Evolutionary conservation across 2,797 vertebrate species (phyloP), one percentile per base, ranked within the genome.

Genomic region (Scolopax rusticola): DNA sequence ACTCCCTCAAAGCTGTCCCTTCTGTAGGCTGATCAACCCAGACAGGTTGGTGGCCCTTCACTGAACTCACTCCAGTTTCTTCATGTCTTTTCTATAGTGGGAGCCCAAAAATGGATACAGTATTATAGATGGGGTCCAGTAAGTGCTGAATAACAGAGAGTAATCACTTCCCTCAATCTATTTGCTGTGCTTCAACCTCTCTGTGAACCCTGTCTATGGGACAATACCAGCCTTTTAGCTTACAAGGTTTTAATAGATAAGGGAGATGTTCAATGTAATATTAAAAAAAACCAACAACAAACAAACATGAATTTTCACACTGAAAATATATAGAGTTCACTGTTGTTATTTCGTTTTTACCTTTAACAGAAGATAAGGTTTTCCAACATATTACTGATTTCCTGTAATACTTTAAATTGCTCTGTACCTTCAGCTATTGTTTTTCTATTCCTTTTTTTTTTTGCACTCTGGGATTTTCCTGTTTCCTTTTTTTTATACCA

Each of bases 1-100:
- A n/a, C 1, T 1, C 4, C 1, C 5, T 30, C 30, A 59, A 40
- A 70, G 11, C 7, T 25, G 28, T 24, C 21, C 9, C 25, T 75
- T 38, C 63, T 78, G 28, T 45, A 80, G 27, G 18, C 15, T 16
- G 1, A 27, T 6, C 13, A 33, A 60, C 19, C 25, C 19, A n/a
- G 41, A 2, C 17, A 27, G 19, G 15, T 23, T 13, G 2, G 15
- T 30, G 20, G 10, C 15, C 12, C 18, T 68, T 68, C 40, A 36
- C 9, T 18, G 40, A 48, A 38, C 14, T 36, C 8, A n/a, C 2
- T 47, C 1, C 7, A 43, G 2, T 20, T 84, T 81, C n/a, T 30
- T 16, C 4, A 30, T 4, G 3, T 56, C 15, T 84, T 32, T 50
- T 84, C 12, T 40, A 6, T 33, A 53, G 0, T 69, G 21, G 6